Evolutionary conservation across 1,140 invertebrate genomes (phyloP).

Genomic region (Conus betulinus): DNA sequence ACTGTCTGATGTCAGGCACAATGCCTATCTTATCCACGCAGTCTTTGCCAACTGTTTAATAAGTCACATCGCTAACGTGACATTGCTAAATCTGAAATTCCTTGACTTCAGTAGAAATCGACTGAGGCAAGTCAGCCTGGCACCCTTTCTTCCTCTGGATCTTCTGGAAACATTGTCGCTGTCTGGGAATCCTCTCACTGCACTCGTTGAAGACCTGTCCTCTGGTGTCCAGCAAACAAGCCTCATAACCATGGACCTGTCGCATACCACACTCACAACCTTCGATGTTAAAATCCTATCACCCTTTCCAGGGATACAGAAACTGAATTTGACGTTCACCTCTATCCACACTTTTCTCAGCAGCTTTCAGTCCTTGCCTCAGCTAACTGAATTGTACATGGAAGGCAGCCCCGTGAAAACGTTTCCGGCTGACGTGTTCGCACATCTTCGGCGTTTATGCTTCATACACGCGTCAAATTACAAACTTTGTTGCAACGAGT

Average conservation of each 20-base stretch:
- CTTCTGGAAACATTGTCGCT: background rate
- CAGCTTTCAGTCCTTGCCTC: background rate
- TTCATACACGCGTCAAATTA: background rate
- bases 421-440: background rate
- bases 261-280: background rate
- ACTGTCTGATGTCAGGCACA: background rate
- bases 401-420: background rate
- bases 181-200: conserved; percentile 2
- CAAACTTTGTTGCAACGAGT: background rate
- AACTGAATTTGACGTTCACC: background rate
- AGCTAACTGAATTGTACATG: background rate
- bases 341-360: background rate
- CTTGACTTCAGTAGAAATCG: background rate
- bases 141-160: background rate
- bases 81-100: background rate
- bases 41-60: background rate
- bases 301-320: background rate
- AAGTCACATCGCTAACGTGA: background rate
- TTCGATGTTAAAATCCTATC: background rate
- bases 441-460: background rate
- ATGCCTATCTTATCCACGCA: background rate
- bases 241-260: background rate
- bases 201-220: too few species aligned
- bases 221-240: too few species aligned
- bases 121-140: background rate